These are phyloP conservation scores for Diachasma alloeum DNA, from an alignment of 1,140 invertebrate species.

Conservation along the genomic window DNA sequence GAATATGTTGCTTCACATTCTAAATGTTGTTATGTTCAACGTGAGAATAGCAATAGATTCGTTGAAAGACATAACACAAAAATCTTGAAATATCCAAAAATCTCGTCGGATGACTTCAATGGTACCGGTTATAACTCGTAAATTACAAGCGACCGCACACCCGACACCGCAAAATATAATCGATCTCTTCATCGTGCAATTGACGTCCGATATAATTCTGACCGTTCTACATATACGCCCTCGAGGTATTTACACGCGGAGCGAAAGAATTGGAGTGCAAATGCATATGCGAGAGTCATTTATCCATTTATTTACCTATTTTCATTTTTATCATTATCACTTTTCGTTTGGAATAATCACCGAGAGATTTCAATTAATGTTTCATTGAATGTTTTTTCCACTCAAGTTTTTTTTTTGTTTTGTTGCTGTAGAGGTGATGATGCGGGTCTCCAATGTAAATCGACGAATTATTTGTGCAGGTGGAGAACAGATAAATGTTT, in stretches of 20 bases:
- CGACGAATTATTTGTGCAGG: neutral
- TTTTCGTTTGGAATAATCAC: no score
- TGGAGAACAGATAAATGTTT: neutral
- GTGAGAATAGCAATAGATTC: no score
- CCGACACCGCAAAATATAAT: slow-evolving; percentile 37
- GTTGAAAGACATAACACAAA: neutral
- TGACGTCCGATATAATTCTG: slow-evolving; percentile 38
- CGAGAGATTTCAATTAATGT: neutral
- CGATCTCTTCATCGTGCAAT: slow-evolving; percentile 36
- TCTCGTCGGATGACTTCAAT: neutral
- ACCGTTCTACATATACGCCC: neutral
- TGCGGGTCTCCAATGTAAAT: neutral
- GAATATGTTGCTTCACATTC: neutral
- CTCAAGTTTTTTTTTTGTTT: neutral
- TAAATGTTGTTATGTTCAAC: neutral
- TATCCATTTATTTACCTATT: no score
- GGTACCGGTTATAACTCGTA: slow-evolving; percentile 44
- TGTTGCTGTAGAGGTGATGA: neutral
- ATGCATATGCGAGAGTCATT: no score
- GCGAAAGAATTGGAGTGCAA: neutral
- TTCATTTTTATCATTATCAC: no score
- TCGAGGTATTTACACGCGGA: neutral
- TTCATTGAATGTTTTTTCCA: neutral
- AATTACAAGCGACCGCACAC: slow-evolving; percentile 45
- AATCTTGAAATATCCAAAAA: neutral